Percentiles rank a stretch among this genome's conserved stretches.
Conservation (phyloP, 2,888 invertebrate species). For the Mesochorus sp. region DNA sequence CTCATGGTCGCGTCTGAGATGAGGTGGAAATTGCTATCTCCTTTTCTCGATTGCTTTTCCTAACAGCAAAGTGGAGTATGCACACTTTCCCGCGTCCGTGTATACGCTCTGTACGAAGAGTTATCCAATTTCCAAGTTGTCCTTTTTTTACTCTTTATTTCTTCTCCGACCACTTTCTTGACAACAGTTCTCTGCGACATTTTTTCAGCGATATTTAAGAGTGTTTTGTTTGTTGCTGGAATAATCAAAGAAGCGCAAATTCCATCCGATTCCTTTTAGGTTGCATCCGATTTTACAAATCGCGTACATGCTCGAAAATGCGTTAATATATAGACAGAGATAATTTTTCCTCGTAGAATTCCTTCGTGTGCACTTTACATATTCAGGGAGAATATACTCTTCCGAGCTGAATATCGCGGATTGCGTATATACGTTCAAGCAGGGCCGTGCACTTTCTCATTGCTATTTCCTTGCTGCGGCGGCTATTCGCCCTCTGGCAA, state of each 20-base stretch:
- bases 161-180: not conserved
- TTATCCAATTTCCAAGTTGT: constrained; percentile 14
- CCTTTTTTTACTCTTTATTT: not conserved
- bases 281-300: not conserved
- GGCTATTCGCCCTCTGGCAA: constrained; percentile 21
- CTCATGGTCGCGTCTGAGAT: constrained; percentile 39
- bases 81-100: not conserved
- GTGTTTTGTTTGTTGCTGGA: too few relatives aligned
- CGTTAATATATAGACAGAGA: not conserved
- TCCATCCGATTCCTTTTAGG: not conserved
- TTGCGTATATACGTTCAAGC: constrained; percentile 62
- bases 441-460: constrained; percentile 13
- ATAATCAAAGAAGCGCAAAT: too few relatives aligned
- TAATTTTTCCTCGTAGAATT: not conserved
- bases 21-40: constrained; percentile 58
- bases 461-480: constrained; percentile 28
- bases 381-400: not conserved
- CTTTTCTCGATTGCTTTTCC: constrained; percentile 55
- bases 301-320: not conserved
- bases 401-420: constrained; percentile 68
- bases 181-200: not conserved
- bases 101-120: not conserved
- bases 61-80: constrained; percentile 50
- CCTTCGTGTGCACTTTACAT: not conserved
- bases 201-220: not conserved